Evolutionary conservation across 2,113 vertebrate species (phyloP).

Genomic region (Emydocephalus ijimae): DNA sequence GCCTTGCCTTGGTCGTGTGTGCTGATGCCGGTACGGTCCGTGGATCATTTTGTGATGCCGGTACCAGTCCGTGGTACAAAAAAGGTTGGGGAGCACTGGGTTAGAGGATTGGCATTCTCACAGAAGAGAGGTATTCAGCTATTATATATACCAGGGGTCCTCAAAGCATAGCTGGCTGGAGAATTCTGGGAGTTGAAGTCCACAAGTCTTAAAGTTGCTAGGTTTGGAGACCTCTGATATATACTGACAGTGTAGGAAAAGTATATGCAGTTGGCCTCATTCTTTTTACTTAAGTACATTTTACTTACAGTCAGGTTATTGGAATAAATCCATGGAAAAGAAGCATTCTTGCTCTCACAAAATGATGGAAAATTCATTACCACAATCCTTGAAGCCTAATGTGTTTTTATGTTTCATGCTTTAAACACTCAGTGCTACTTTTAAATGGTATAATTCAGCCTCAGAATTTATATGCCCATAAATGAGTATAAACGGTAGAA

Average conservation of each 20-base stretch:
- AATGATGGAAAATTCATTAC: background rate
- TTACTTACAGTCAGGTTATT: too few species aligned
- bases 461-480: background rate
- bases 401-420: background rate
- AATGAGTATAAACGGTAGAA: background rate
- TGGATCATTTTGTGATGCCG: too few species aligned
- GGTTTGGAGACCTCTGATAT: background rate
- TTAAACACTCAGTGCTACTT: background rate
- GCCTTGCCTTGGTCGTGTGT: too few species aligned
- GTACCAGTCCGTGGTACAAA: too few species aligned
- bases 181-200: too few species aligned
- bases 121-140: background rate
- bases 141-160: background rate
- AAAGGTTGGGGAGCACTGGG: too few species aligned
- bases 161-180: too few species aligned
- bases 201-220: too few species aligned
- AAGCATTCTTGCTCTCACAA: background rate
- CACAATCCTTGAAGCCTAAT: background rate
- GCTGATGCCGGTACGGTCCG: too few species aligned
- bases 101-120: background rate
- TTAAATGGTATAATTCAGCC: background rate
- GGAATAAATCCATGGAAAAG: background rate
- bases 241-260: background rate
- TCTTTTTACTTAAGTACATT: background rate
- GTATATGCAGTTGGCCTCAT: background rate